Conservation (phyloP, 1,140 invertebrate species). For the Drosophila tani region DNA sequence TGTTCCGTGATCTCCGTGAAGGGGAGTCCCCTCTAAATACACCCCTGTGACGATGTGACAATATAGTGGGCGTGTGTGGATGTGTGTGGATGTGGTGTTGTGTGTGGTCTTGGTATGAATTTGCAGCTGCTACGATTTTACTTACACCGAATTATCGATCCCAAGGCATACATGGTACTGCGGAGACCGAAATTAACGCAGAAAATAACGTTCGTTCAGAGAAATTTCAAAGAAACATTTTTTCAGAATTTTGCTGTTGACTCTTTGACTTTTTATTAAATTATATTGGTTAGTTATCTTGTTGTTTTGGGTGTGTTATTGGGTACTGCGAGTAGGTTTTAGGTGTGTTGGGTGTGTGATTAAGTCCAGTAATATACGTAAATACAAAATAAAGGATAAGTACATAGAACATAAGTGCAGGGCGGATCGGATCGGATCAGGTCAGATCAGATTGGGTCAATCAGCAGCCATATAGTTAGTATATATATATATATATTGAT, state of each 20-base stretch:
- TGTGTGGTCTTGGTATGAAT: slow-evolving; percentile 27
- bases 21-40: not conserved
- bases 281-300: slow-evolving; percentile 45
- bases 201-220: slow-evolving; percentile 59
- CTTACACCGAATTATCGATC: slow-evolving; percentile 94
- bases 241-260: slow-evolving; percentile 58
- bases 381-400: slow-evolving; percentile 40
- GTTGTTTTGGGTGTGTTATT: slow-evolving; percentile 29
- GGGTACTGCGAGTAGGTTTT: slow-evolving; percentile 34
- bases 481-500: slow-evolving; percentile 24
- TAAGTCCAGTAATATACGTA: slow-evolving; percentile 45
- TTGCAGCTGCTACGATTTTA: slow-evolving; percentile 85
- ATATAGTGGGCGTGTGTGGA: slow-evolving; percentile 29
- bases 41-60: slow-evolving; percentile 18
- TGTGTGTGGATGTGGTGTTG: slow-evolving; percentile 24
- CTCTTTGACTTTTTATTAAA: slow-evolving; percentile 50
- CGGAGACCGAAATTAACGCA: slow-evolving; percentile 69
- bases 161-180: slow-evolving; percentile 94
- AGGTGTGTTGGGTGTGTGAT: slow-evolving; percentile 44
- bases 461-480: slow-evolving; percentile 47
- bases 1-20: not conserved
- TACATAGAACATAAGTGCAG: slow-evolving; percentile 42
- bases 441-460: slow-evolving; percentile 29
- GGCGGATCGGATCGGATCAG: slow-evolving; percentile 26
- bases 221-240: slow-evolving; percentile 67